phyloP scores from a whole-genome alignment of 1,140 invertebrate species.

The Glossosoma conforme region DNA sequence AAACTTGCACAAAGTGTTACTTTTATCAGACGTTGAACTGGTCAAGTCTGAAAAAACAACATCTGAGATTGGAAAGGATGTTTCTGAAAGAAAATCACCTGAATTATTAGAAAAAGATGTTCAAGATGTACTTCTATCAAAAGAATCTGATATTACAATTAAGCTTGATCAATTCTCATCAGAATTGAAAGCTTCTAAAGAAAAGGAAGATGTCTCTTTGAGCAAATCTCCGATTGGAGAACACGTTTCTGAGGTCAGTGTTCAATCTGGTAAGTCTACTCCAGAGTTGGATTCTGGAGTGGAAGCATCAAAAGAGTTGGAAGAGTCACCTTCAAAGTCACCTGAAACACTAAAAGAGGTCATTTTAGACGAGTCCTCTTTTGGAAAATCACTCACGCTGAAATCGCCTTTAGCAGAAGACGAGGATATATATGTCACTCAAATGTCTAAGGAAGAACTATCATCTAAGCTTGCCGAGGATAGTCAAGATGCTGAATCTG shows the following conservation, averaged over 20 bases:
- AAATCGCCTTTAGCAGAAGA: neutral
- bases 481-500: no score
- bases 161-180: no score
- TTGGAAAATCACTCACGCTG: no score
- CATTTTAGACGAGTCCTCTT: neutral
- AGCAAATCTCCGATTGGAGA: no score
- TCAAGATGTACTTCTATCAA: no score
- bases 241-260: no score
- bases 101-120: no score
- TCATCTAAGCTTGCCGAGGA: no score
- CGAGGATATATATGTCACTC: neutral
- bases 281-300: neutral
- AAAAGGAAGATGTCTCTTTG: no score
- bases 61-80: neutral
- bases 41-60: neutral
- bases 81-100: conserved; percentile 1
- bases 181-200: no score
- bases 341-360: neutral
- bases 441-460: neutral
- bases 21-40: neutral
- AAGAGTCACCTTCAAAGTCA: neutral
- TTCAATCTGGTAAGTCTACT: no score
- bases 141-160: no score
- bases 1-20: neutral
- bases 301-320: neutral